These are phyloP conservation scores for Gandaritis pyraliata DNA, from an alignment of 2,888 invertebrate species.

Conservation along the genomic window DNA sequence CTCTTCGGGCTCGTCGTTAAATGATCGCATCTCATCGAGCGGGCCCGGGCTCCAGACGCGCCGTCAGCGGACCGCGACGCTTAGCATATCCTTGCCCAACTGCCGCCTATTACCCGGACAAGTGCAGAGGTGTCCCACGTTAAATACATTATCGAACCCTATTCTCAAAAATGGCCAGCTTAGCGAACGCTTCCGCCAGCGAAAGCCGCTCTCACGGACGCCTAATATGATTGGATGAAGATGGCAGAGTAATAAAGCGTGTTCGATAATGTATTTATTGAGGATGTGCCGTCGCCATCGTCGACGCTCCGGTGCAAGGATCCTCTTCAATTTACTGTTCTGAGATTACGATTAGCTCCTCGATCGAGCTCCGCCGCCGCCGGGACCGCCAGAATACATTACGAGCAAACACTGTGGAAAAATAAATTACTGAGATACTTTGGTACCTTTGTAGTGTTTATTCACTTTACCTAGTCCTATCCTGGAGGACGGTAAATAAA, in stretches of 20 bases:
- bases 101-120: slow-evolving; percentile 66
- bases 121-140: slow-evolving; percentile 65
- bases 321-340: slow-evolving; percentile 71
- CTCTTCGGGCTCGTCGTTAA: slow-evolving; percentile 70
- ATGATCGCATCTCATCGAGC: slow-evolving; percentile 71
- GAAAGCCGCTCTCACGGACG: slow-evolving; percentile 66
- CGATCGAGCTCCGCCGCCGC: slow-evolving; percentile 51
- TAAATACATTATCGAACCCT: slow-evolving; percentile 80
- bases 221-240: slow-evolving; percentile 82
- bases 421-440: slow-evolving; percentile 45
- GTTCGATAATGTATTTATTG: slow-evolving; percentile 82
- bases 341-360: slow-evolving; percentile 67
- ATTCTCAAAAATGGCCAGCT: slow-evolving; percentile 78
- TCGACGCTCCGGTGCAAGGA: slow-evolving; percentile 63
- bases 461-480: too few species aligned
- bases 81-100: slow-evolving; percentile 75
- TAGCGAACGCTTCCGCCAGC: slow-evolving; percentile 66
- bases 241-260: slow-evolving; percentile 82
- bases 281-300: slow-evolving; percentile 68
- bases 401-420: slow-evolving; percentile 42
- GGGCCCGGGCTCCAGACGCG: slow-evolving; percentile 64
- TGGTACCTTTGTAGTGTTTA: too few species aligned
- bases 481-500: too few species aligned
- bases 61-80: slow-evolving; percentile 69
- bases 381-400: slow-evolving; percentile 37